Conservation (phyloP, 2,113 vertebrate genomes). For the Pachycephala philippinensis region DNA sequence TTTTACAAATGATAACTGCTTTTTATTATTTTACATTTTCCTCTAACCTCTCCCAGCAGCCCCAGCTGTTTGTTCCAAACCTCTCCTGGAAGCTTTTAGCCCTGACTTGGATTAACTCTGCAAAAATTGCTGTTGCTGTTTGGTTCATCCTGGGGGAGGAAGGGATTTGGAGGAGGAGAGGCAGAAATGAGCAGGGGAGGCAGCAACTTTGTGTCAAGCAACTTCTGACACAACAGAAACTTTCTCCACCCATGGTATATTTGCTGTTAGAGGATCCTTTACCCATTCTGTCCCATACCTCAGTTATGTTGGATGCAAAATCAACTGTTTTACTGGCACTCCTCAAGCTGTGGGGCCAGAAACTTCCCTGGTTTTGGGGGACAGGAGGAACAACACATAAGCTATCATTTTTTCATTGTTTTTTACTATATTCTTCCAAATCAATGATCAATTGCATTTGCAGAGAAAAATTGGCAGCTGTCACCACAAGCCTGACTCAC, state of each 20-base stretch:
- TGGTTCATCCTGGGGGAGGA: neutral
- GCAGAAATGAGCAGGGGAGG: neutral
- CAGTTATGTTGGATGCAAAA: neutral
- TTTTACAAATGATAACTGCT: neutral
- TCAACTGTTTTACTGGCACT: neutral
- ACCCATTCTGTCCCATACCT: neutral
- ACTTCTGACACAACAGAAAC: neutral
- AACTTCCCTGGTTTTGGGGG: neutral
- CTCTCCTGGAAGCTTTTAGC: neutral
- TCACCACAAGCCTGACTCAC: neutral
- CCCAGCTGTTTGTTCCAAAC: neutral
- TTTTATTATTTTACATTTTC: neutral
- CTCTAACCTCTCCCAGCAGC: neutral
- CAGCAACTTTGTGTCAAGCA: neutral
- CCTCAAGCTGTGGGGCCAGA: neutral
- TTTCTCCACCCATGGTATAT: neutral
- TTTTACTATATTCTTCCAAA: neutral
- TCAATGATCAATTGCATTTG: neutral
- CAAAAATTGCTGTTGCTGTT: neutral
- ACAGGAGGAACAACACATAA: neutral
- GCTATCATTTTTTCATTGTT: fast-evolving
- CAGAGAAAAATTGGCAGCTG: neutral
- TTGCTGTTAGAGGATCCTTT: neutral
- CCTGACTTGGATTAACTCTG: neutral
- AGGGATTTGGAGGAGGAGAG: neutral